Base-by-base conservation (phyloP, 2,888 invertebrate genomes). In the Eugnorisma glareosa region DNA sequence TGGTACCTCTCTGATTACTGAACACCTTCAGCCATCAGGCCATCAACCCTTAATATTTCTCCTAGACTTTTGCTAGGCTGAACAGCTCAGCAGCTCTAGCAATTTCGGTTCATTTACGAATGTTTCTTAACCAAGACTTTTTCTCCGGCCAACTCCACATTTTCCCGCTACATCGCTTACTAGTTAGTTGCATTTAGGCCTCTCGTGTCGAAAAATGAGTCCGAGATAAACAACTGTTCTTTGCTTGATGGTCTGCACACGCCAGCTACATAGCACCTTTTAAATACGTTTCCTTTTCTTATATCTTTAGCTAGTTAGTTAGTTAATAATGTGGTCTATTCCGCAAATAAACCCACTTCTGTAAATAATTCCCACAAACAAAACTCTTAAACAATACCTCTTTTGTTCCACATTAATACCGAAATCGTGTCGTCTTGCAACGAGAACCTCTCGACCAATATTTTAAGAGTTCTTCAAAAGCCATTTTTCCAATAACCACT, bases 401-500 rank as follows among this genome's bases (percentile, higher is more conserved):
- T 84, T 75, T 88, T 83, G 85, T 89, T 80, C 87, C 85, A 89
- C 92, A 94, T 93, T 94, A 94, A 93, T 94, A 92, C 91, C 90
- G 69, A 93, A 92, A 90, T 89, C 86, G 86, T 89, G 88, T 88
- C 90, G 89, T 91, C 91, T 90, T 91, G 86, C 89, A 83, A 84
- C 84, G 88, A 88, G 88, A 86, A 89, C 87, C 93, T 89, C 93
- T 92, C 86, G 85, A 91, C 89, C 90, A 92, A 92, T 92, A 93
- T 93, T 93, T 93, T 87, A 92, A 95, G 94, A 87, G 91, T 92
- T 90, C 93, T 91, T 93, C 87, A 88, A 90, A 95, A 95, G 94
- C 94, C 95, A 94, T 94, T 93, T 94, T 94, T 93, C 93, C 93
- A 92, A 94, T 94, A 93, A 92, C 94, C 94, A 93, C 95, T 95